Percentiles rank a stretch among this genome's conserved stretches.
Evolutionary conservation across 2,113 vertebrate species (phyloP).

Genomic region (Leiothrix lutea): DNA sequence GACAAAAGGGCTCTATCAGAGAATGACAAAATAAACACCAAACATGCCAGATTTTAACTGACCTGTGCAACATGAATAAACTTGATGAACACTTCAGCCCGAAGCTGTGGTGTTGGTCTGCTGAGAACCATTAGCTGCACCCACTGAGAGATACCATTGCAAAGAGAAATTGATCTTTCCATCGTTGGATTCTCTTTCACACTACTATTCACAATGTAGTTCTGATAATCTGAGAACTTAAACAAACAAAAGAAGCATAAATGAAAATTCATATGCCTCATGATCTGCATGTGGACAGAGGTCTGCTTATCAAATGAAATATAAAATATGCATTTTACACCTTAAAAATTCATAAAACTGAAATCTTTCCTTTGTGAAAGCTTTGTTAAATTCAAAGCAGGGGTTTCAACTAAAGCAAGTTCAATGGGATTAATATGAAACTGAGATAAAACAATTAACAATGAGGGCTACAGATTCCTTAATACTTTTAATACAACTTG

Average conservation of each 20-base stretch:
- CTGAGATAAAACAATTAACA: background rate
- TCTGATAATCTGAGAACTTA: constrained; percentile 93
- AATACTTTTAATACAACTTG: background rate
- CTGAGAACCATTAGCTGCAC: constrained; percentile 96
- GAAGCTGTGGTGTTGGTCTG: constrained; percentile 91
- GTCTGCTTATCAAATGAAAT: background rate
- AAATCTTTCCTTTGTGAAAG: background rate
- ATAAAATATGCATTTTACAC: background rate
- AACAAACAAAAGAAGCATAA: background rate
- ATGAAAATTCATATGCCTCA: background rate
- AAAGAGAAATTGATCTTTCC: constrained; percentile 93
- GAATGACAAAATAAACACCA: background rate
- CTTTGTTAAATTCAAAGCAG: background rate
- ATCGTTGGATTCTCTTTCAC: constrained; percentile 94
- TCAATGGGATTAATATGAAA: background rate
- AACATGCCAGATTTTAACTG: constrained; percentile 4
- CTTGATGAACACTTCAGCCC: constrained; percentile 94
- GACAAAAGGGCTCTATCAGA: background rate
- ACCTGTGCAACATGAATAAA: constrained; percentile 96
- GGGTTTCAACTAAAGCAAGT: background rate
- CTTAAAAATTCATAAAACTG: background rate
- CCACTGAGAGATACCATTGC: constrained; percentile 96
- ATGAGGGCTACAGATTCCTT: background rate
- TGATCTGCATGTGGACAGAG: background rate
- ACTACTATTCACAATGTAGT: constrained; percentile 88